These are phyloP conservation scores for Manis pentadactyla DNA, from an alignment of 2,797 vertebrate species.

Conservation along the genomic window DNA sequence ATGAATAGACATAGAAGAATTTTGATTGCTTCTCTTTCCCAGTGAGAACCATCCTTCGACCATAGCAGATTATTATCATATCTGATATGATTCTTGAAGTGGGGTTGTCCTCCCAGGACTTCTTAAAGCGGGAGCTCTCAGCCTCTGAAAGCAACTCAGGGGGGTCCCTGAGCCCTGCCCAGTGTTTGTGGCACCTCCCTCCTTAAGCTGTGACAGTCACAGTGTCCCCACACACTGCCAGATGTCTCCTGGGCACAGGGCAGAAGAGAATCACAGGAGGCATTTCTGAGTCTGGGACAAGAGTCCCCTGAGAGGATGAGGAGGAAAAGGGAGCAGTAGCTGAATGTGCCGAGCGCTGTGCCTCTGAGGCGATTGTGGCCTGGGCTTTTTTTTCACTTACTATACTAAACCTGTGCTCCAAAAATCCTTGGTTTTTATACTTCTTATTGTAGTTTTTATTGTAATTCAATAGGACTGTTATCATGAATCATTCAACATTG, in stretches of 20 bases:
- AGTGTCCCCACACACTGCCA: not conserved
- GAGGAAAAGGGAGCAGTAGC: not conserved
- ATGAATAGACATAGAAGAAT: not conserved
- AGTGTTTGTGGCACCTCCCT: not conserved
- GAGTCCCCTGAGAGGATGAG: not conserved
- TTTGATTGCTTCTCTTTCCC: not conserved
- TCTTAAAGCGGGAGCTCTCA: not conserved
- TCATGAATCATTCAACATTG: too few relatives aligned
- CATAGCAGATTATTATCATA: not conserved
- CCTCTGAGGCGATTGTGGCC: not conserved
- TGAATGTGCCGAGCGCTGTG: not conserved
- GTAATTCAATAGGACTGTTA: not conserved
- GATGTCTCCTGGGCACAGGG: not conserved
- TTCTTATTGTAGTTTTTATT: not conserved
- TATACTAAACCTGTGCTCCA: not conserved
- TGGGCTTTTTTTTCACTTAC: not conserved
- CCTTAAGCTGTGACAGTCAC: not conserved
- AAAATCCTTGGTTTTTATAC: not conserved
- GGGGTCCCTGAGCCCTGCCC: too few relatives aligned
- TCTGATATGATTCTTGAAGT: not conserved
- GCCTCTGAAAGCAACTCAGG: too few relatives aligned
- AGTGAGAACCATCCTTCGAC: not conserved
- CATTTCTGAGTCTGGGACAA: conserved; percentile 56
- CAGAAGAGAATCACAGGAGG: not conserved
- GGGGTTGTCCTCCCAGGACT: not conserved